Base-by-base conservation (phyloP, 2,888 invertebrate species). In the Megaustenia siamemsis region DNA sequence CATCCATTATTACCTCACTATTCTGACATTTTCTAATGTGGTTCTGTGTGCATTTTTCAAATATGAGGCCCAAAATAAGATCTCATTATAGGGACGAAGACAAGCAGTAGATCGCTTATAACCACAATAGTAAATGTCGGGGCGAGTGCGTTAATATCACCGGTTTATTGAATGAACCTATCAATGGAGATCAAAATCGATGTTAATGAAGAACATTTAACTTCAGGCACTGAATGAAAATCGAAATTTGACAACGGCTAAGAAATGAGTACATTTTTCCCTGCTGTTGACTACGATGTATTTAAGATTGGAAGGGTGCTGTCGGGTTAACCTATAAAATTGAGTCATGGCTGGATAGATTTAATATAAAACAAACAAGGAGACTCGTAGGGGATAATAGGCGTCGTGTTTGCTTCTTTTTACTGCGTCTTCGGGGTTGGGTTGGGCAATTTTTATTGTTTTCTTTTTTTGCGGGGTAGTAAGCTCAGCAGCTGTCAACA, bases 171-270 rank as follows among this genome's bases (percentile, higher is more conserved):
- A 71, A 71, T 38, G 40, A 71, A 71, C 71, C 40, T 71, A 71
- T 71, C 71, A 71, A 21, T 43, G 38, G 4, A n/a, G 32, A 35
- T 43, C 40, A 71, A 38, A 38, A 71, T 71, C 71, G 71, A 71
- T 40, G 18, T 71, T 71, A 71, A 38, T 35, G 24, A 18, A n/a
- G 71, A 71, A 38, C 71, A 71, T 71, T 71, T 71, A 71, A 71
- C 38, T 40, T 43, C 38, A 40, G 21, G 40, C 71, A 71, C 71
- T n/a, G 38, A 18, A 38, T 71, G 38, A 71, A 71, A 71, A 38
- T 38, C 35, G 35, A 71, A 71, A 71, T 24, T 24, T 40, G 18
- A 38, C 71, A 8, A 18, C n/a, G 71, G n/a, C 15, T 18, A 38
- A 24, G 15, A n/a, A 12, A 15, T 40, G 40, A 43, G 38, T 71